Base-by-base conservation (phyloP, 2,888 invertebrate species). In the Bellardia pandia region DNA sequence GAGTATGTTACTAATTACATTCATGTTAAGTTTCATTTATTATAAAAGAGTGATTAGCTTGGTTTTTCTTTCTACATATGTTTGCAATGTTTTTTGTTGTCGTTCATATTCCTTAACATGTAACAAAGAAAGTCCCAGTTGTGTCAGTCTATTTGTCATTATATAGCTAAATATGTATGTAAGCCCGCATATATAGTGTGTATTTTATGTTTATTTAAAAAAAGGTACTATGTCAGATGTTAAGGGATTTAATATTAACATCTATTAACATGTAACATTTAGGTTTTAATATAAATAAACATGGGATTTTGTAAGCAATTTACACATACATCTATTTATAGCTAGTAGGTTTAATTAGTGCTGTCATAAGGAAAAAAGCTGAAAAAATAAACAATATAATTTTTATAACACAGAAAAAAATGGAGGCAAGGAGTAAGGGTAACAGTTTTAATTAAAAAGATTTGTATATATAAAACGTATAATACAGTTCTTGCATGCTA, bases 221-320 rank as follows among this genome's bases (percentile, higher is more conserved):
- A 78, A 80, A 77, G 79, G 78, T 85, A 23, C 23, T 23, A 81
- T 87, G 87, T 82, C 87, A 87, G 74, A 62, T 87, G 87, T 85
- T 85, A 77, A 78, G 87, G 85, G 87, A 87, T 85, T 85, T 85
- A 69, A 85, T 85, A 87, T 81, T 78, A 85, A 85, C 85, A 81
- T 85, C 80, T 56, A 81, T 86, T 84, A 75, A 75, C 85, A 69
- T 85, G 75, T 75, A 69, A 80, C 79, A 85, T 72, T 69, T 71
- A 30, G 68, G 37, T 62, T 85, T 85, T 84, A 68, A 78, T 79
- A 51, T 13, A 75, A 23, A 79, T 68, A 71, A 79, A 79, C 68
- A 85, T 42, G 68, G 45, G 60, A 48, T 77, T 79, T 23, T 23
- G 23, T 23, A 23, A 23, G 23, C 23, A 23, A 23, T 23, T 23